Conservation (phyloP, 2,113 vertebrate genomes). For the Leucosticte australis region DNA sequence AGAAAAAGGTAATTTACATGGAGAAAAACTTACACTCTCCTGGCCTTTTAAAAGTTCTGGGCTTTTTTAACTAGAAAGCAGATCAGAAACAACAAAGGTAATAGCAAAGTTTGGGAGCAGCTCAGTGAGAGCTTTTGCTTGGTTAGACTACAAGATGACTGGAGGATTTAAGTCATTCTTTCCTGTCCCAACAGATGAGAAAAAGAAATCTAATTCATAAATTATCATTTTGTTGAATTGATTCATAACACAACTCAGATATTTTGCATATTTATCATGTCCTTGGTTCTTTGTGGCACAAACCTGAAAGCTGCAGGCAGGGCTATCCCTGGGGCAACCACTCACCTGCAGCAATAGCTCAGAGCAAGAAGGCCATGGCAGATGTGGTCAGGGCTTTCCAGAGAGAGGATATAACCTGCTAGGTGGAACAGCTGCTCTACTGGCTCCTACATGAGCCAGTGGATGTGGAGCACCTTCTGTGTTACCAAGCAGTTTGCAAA, state of each 20-base stretch:
- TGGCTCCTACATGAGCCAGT: background rate
- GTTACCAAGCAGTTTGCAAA: background rate
- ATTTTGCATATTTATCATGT: background rate
- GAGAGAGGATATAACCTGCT: background rate
- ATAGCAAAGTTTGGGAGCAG: background rate
- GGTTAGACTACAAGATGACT: background rate
- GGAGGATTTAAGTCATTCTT: background rate
- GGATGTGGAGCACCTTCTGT: rapidly evolving
- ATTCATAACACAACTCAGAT: background rate
- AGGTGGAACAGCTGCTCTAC: background rate
- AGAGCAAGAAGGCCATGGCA: background rate
- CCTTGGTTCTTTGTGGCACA: background rate
- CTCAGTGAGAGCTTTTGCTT: background rate
- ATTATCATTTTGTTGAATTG: background rate
- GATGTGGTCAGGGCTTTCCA: background rate
- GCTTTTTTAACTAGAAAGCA: background rate
- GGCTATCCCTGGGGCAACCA: background rate
- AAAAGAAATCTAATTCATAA: background rate
- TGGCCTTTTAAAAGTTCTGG: background rate
- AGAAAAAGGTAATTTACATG: background rate
- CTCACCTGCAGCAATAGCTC: background rate
- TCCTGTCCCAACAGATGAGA: background rate
- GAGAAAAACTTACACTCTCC: background rate
- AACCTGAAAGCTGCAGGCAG: background rate
- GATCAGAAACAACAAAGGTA: background rate